Evolutionary conservation across 1,140 invertebrate species (phyloP), one percentile per base, ranked within the genome.

Genomic region (Sipha flava): DNA sequence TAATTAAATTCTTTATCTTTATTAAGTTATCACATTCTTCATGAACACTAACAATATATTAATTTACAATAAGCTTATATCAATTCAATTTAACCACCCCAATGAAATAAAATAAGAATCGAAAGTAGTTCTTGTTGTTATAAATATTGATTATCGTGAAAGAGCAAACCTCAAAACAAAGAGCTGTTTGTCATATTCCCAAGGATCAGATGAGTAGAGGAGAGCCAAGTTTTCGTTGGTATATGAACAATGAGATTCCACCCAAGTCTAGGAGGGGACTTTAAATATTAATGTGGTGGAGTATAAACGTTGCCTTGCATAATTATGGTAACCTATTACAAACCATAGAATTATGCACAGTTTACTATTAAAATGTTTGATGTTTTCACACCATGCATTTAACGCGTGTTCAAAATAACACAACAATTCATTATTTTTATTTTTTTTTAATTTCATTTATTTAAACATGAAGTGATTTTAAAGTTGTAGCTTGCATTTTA

Each of bases 231-330:
- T 16, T 43, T 14, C 2, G 34, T 40, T 7, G 21, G 40, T 43
- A 66, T n/a, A n/a, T 16, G 64, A 43, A 43, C 37, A 66, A 66
- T 62, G 29, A 34, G 57, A 62, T 62, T 62, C 31, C 31, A 34
- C 37, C 40, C 21, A 26, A 16, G 34, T 23, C 10, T 18, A n/a
- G 43, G 23, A 4, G 2, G 18, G 1, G 7, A n/a, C 37, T 72
- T 72, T 49, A 26, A 72, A 72, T 72, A 72, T 72, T 49, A 72
- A 72, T 72, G 68, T 72, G 26, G 26, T 49, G 16, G 7, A 72
- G 43, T 49, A n/a, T 52, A 72, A 72, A 72, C 68, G 68, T 72
- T 72, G 45, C 18, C n/a, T 31, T 31, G 68, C 68, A 72, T 72
- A 72, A 66, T 66, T 43, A 66, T 43, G 4, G 21, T 66, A 66